phyloP scores from a whole-genome alignment of 2,797 vertebrate genomes.

The Pseudomugil tenellus region DNA sequence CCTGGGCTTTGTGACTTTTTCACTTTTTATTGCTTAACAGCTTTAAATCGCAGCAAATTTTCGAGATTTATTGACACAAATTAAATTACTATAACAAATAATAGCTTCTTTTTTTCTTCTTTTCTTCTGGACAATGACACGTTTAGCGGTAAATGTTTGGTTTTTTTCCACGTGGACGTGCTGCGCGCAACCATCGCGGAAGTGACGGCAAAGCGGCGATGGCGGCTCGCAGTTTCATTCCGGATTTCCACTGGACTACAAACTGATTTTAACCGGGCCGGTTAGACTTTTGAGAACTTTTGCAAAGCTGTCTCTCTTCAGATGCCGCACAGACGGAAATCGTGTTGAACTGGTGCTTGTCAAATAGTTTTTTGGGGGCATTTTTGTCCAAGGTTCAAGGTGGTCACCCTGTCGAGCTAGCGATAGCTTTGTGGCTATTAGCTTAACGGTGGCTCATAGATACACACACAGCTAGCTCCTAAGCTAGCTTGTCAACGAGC shows the following conservation, averaged over 20 bases:
- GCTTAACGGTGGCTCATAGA: constrained; percentile 60
- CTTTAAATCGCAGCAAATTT: neutral
- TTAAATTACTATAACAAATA: neutral
- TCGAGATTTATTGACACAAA: neutral
- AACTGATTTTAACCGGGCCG: constrained; percentile 74
- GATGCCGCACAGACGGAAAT: constrained; percentile 26
- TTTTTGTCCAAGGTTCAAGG: constrained; percentile 75
- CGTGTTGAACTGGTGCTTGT: constrained; percentile 25
- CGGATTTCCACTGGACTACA: constrained; percentile 83
- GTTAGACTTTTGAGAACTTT: constrained; percentile 70
- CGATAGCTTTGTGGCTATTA: constrained; percentile 68
- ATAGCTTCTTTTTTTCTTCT: no score
- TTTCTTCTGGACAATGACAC: no score
- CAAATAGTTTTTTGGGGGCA: constrained; percentile 45
- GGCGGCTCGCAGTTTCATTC: constrained; percentile 87
- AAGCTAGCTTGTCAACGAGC: constrained; percentile 67
- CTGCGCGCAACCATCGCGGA: constrained; percentile 78
- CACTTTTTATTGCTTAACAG: constrained; percentile 9
- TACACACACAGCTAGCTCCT: constrained; percentile 48
- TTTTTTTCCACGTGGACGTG: constrained; percentile 80
- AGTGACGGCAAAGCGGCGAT: constrained; percentile 83
- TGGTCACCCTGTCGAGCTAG: constrained; percentile 81
- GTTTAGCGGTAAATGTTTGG: constrained; percentile 50
- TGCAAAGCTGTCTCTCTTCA: constrained; percentile 23
- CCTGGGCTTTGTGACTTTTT: neutral